Evolutionary conservation across 2,797 vertebrate species (phyloP).

Genomic region (Mormyrops attenuatus): DNA sequence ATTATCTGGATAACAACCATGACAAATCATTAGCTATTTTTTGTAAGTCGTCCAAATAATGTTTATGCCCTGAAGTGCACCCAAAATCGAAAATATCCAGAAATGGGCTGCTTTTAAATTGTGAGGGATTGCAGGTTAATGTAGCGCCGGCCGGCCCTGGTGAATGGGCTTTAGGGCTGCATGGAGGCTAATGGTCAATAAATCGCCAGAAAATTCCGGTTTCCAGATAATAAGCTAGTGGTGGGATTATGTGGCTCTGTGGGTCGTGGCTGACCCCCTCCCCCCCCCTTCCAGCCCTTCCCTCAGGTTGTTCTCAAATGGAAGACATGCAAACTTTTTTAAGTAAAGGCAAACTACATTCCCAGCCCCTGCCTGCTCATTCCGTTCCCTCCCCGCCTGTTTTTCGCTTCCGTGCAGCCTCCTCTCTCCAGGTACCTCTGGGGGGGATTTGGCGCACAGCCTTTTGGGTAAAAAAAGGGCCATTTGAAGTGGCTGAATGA

Average conservation of each 20-base stretch:
- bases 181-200: constrained; percentile 17
- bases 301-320: background rate
- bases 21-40: constrained; percentile 1
- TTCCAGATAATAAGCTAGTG: constrained; percentile 3
- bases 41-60: constrained; percentile 8
- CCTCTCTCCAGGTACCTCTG: background rate
- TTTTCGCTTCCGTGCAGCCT: background rate
- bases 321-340: constrained; percentile 12
- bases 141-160: background rate
- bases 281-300: background rate
- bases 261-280: background rate
- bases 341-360: background rate
- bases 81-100: constrained; percentile 21
- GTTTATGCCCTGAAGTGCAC: constrained; percentile 19
- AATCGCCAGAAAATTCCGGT: background rate
- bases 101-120: constrained; percentile 11
- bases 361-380: background rate
- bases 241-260: background rate
- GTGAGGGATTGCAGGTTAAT: constrained; percentile 20
- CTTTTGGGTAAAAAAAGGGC: background rate
- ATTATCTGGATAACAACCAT: constrained; percentile 6
- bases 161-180: background rate
- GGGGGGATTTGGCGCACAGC: background rate
- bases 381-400: background rate
- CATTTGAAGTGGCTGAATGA: background rate